Conservation (phyloP, 2,888 invertebrate genomes). For the Cotesia congregata region DNA sequence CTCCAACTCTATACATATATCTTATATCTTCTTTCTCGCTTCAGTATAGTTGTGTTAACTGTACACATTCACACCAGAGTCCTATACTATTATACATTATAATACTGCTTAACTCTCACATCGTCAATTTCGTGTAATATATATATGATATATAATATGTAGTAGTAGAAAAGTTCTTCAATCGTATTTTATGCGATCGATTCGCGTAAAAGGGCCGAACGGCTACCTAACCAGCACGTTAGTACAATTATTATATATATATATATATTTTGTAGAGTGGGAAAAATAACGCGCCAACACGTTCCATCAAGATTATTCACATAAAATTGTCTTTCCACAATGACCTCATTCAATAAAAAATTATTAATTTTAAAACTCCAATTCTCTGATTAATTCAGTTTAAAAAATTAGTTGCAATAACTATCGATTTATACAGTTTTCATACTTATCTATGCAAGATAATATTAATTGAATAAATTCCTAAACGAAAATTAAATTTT, state of each 20-base stretch:
- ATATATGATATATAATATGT: not conserved
- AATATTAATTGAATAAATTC: not conserved
- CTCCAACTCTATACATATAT: not conserved
- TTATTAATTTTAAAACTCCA: not conserved
- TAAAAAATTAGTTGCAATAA: not conserved
- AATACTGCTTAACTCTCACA: constrained; percentile 7
- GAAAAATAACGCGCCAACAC: constrained; percentile 20
- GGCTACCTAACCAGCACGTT: not conserved
- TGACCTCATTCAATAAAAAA: constrained; percentile 14
- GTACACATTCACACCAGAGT: constrained; percentile 6
- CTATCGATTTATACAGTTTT: not conserved
- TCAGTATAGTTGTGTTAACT: not conserved
- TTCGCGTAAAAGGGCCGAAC: constrained; percentile 42
- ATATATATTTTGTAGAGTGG: constrained; percentile 5
- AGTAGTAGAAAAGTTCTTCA: constrained; percentile 39
- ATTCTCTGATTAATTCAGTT: not conserved
- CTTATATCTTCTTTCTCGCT: constrained; percentile 22
- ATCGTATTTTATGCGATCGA: constrained; percentile 52
- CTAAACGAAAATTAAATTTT: not conserved
- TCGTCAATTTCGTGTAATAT: constrained; percentile 14
- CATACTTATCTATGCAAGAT: not conserved
- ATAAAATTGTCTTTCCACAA: not conserved
- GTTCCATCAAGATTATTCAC: constrained; percentile 9
- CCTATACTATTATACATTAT: constrained; percentile 2
- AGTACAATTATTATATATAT: not conserved